These are phyloP conservation scores for Corydoras maculifer DNA, from an alignment of 2,113 vertebrate genomes.

Conservation along the genomic window DNA sequence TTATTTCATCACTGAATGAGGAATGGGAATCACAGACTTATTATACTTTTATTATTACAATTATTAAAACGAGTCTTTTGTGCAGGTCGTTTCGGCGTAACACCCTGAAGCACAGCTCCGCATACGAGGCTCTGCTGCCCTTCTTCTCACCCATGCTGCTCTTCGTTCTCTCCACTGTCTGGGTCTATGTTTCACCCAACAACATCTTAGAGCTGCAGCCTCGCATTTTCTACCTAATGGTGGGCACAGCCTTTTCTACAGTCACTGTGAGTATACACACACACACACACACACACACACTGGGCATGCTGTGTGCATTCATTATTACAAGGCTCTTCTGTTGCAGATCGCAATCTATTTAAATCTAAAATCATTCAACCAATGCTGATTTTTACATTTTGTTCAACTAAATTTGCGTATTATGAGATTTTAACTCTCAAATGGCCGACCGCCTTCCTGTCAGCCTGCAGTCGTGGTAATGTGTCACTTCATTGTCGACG, in stretches of 20 bases:
- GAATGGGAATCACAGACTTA: too few relatives aligned
- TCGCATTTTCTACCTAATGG: conserved; percentile 90
- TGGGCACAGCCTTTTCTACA: conserved; percentile 93
- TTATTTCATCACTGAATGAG: too few relatives aligned
- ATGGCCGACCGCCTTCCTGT: background rate
- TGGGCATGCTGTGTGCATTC: background rate
- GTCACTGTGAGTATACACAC: conserved; percentile 76
- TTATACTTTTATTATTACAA: background rate
- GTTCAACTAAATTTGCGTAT: too few relatives aligned
- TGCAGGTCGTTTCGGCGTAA: conserved; percentile 76
- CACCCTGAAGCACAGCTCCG: conserved; percentile 82
- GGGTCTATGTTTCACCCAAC: conserved; percentile 78
- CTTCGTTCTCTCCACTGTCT: conserved; percentile 78
- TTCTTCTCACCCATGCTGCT: conserved; percentile 86
- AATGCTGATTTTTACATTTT: too few relatives aligned
- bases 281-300: background rate
- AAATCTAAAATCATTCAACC: too few relatives aligned
- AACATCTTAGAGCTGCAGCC: conserved; percentile 82
- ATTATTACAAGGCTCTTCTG: background rate
- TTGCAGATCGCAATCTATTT: background rate
- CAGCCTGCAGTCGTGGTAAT: background rate
- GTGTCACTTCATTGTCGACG: background rate
- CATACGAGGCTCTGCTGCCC: conserved; percentile 85
- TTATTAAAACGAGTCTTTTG: background rate
- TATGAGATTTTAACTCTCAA: too few relatives aligned